Conservation (phyloP, 1,140 invertebrate species). For the Homalodisca vitripennis region DNA sequence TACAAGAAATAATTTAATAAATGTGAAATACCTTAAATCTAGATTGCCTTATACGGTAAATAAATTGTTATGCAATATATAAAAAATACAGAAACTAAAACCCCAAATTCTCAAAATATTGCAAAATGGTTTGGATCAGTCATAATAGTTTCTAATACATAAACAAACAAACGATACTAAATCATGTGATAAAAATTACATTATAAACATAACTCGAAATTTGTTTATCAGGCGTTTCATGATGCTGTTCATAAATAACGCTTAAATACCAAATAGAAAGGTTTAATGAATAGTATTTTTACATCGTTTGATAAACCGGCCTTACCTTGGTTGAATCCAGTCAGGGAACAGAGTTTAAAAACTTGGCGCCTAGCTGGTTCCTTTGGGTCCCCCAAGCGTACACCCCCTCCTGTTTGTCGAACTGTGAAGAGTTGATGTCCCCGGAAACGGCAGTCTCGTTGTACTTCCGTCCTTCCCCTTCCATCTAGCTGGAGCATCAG, state of each 20-base stretch:
- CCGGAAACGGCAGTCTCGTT: constrained; percentile 63
- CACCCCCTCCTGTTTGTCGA: constrained; percentile 63
- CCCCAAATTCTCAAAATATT: not conserved
- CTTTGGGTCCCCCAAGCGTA: constrained; percentile 64
- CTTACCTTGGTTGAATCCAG: too few species aligned
- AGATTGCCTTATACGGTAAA: too few species aligned
- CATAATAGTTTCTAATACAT: not conserved
- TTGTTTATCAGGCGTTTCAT: constrained; percentile 10
- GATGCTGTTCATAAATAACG: constrained; percentile 58
- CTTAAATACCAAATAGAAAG: constrained; percentile 63
- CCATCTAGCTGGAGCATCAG: constrained; percentile 65
- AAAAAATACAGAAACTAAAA: too few species aligned
- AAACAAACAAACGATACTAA: too few species aligned
- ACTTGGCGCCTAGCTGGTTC: too few species aligned
- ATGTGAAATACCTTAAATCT: too few species aligned
- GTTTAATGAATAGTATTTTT: too few species aligned
- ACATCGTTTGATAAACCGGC: too few species aligned
- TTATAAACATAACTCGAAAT: not conserved
- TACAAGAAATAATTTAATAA: too few species aligned
- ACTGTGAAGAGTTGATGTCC: constrained; percentile 62
- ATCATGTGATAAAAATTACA: too few species aligned
- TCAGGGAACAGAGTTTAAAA: too few species aligned
- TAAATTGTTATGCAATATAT: too few species aligned
- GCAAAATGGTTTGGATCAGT: not conserved
- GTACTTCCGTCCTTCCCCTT: constrained; percentile 67